Conservation (phyloP, 2,113 vertebrate species). For the Gallinago undulata region DNA sequence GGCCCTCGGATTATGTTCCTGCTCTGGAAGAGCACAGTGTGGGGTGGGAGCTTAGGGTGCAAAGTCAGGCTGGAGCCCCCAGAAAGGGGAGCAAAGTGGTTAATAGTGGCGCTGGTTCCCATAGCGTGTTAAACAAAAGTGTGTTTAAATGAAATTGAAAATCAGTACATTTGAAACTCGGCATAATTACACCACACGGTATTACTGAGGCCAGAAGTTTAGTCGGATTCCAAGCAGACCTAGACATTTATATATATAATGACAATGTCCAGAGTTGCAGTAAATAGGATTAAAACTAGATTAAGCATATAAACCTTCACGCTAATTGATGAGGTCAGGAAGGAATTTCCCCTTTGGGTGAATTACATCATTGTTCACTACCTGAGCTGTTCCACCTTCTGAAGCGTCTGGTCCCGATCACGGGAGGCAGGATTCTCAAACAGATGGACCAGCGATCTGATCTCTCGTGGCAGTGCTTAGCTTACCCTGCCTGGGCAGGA, state of each 20-base stretch:
- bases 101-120: neutral
- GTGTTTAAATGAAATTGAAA: constrained; percentile 23
- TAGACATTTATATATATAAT: neutral
- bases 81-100: neutral
- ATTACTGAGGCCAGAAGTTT: constrained; percentile 30
- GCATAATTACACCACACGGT: neutral
- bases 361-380: constrained; percentile 22
- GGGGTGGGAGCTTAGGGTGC: neutral
- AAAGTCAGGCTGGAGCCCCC: neutral
- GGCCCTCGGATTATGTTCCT: neutral
- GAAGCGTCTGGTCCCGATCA: constrained; percentile 24
- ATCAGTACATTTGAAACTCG: neutral
- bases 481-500: neutral
- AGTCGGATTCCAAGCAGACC: constrained; percentile 21
- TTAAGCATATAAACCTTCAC: constrained; percentile 54
- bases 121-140: neutral
- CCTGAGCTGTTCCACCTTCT: neutral
- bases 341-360: constrained; percentile 50
- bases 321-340: constrained; percentile 52
- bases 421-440: neutral
- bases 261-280: constrained; percentile 36
- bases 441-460: neutral
- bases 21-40: neutral
- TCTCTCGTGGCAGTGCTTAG: neutral
- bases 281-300: constrained; percentile 63